Base-by-base conservation (phyloP, 2,113 vertebrate genomes). In the Pampusana beccarii region DNA sequence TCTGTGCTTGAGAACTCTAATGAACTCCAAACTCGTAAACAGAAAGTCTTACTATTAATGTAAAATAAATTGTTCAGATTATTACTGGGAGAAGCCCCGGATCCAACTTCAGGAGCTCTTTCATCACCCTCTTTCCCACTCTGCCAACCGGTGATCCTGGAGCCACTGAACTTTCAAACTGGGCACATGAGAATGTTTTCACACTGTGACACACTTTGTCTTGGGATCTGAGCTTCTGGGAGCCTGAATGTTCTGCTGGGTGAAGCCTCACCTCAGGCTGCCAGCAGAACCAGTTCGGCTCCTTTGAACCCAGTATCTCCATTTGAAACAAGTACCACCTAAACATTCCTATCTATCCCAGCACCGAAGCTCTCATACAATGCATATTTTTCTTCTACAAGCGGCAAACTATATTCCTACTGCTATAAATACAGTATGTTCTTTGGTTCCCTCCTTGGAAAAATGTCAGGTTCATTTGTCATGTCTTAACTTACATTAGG, bases 381-480 rank as follows among this genome's bases (percentile, higher is more conserved):
- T 5, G 6, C 26, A 42, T 69, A 94, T 92, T 92, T 95, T 94
- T 94, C 83, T 81, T 81, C 69, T 75, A 87, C 73, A 89, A 69
- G 91, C 65, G 91, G 86, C 73, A 96, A 94, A 96, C 88, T 91
- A 53, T 56, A 87, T 95, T 95, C 53, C 86, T 80, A 50, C 88
- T 89, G 70, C 96, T 95, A 97, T 93, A 96, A 96, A 97, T 96
- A 94, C 93, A 87, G 91, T 93, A 93, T 95, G 93, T 91, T 95
- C 96, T 82, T 75, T 62, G 70, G 65, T 81, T 97, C 36, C 86
- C 77, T 96, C 78, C 92, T 81, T 94, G 95, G 88, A 96, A 96
- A 96, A 97, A 96, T 96, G 93, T 97, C 96, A 92, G 93, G 96
- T 96, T 96, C 96, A 96, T 94, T 95, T 93, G 50, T 96, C 95